phyloP scores from a whole-genome alignment of 2,113 vertebrate species.

The Mesitornis unicolor region DNA sequence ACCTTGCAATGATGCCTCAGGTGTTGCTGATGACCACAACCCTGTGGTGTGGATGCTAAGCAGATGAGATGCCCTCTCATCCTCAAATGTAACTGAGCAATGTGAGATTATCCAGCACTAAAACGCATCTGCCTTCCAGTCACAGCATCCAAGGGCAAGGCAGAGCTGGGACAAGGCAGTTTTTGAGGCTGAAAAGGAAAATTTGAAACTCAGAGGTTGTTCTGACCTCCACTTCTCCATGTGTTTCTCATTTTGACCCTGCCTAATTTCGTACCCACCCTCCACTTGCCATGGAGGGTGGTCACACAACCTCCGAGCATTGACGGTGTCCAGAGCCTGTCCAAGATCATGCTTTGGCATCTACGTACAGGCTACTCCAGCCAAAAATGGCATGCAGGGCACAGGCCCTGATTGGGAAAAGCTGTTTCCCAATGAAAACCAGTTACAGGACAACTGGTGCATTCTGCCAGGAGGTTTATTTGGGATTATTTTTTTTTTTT shows the following conservation, averaged over 20 bases:
- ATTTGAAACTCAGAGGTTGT: not conserved
- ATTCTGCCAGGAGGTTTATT: not conserved
- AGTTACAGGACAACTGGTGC: not conserved
- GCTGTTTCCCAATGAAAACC: slow-evolving; percentile 15
- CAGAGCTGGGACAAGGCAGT: not conserved
- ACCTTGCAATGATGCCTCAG: not conserved
- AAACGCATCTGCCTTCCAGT: not conserved
- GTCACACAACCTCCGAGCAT: not conserved
- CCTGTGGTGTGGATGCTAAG: no score
- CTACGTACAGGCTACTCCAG: accelerated
- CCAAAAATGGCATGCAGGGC: slow-evolving; percentile 9
- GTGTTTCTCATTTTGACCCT: not conserved
- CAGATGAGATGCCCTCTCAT: not conserved
- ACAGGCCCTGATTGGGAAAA: slow-evolving; percentile 18
- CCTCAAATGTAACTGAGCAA: not conserved
- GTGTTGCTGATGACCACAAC: not conserved
- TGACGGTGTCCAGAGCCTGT: not conserved
- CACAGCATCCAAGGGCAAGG: accelerated
- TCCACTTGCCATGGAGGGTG: not conserved
- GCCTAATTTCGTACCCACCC: not conserved
- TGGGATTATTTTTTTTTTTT: not conserved
- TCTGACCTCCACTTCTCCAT: not conserved
- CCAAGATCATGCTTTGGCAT: not conserved
- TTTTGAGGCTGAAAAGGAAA: not conserved
- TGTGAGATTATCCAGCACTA: not conserved